Evolutionary conservation across 2,797 vertebrate genomes (phyloP), one percentile per base, ranked within the genome.

Genomic region (Harpagifer antarcticus): DNA sequence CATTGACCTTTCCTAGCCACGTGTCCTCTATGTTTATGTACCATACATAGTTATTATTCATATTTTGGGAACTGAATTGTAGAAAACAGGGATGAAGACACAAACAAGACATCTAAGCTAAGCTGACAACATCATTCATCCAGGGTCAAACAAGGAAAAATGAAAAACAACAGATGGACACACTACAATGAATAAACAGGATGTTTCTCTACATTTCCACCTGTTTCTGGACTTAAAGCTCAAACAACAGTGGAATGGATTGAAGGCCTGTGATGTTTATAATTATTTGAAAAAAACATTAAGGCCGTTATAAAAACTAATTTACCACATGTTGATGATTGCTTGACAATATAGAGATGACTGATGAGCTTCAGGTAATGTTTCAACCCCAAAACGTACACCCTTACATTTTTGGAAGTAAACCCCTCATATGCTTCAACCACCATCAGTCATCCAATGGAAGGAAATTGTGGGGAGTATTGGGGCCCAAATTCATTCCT

Each of bases 141-240:
- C 75, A 58, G 72, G 82, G 84, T 88, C 83, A 88, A 79, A 78
- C 67, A 58, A 70, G 82, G 75, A 76, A 67, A 79, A 83, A 74
- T 68, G 69, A 78, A 81, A 89, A 90, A 88, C 85, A 86, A 70
- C 81, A 90, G 84, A 88, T 89, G 86, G 87, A 87, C 40, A 53
- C 60, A 55, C 52, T 7, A 47, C 76, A 64, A 68, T 76, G 65
- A 88, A 86, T 87, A 87, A 85, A 78, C 78, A 89, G 56, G 17
- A 48, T n/a, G 57, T 19, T 5, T 1, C 27, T 11, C 61, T 56
- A 57, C 53, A 45, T 62, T 75, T 75, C 52, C 72, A 68, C 56
- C 55, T 31, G 43, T 68, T 57, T 53, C 19, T 45, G 31, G 27
- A 31, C 27, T 53, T 10, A 8, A 0, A 52, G 47, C 8, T 54